Percentiles rank a stretch among this genome's conserved stretches.
Evolutionary conservation across 2,888 invertebrate species (phyloP).

Genomic region (Mimumesa dahlbomi): DNA sequence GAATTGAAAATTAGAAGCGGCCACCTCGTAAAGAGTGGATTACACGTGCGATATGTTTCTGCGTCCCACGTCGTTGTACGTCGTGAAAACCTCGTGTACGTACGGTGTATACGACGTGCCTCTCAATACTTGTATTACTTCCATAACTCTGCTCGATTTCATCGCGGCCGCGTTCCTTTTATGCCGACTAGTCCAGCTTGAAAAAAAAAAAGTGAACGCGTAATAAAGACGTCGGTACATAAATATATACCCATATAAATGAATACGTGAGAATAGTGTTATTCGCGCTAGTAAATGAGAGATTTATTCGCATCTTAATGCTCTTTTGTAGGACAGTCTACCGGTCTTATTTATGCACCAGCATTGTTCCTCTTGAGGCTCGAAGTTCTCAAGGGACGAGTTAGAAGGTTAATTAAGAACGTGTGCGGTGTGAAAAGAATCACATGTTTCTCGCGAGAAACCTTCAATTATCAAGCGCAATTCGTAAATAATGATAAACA

Average conservation of each 20-base stretch:
- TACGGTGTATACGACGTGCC: background rate
- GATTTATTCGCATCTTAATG: background rate
- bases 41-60: slow-evolving; percentile 24
- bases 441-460: too few relatives aligned
- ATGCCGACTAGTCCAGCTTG: background rate
- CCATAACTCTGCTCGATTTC: slow-evolving; percentile 8
- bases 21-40: slow-evolving; percentile 39
- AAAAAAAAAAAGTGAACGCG: background rate
- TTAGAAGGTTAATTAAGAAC: too few relatives aligned
- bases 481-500: too few relatives aligned
- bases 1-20: slow-evolving; percentile 53
- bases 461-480: too few relatives aligned
- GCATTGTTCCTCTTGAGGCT: too few relatives aligned
- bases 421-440: too few relatives aligned
- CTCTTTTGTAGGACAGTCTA: too few relatives aligned
- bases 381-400: too few relatives aligned
- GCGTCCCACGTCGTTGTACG: slow-evolving; percentile 16
- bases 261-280: slow-evolving; percentile 3
- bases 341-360: too few relatives aligned
- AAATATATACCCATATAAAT: background rate
- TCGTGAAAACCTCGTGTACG: too few relatives aligned
- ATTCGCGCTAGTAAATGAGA: background rate
- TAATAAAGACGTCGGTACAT: slow-evolving; percentile 13
- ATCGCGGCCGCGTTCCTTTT: slow-evolving; percentile 10
- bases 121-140: background rate